phyloP scores from a whole-genome alignment of 2,113 vertebrate genomes.

The Leuciscus idus region DNA sequence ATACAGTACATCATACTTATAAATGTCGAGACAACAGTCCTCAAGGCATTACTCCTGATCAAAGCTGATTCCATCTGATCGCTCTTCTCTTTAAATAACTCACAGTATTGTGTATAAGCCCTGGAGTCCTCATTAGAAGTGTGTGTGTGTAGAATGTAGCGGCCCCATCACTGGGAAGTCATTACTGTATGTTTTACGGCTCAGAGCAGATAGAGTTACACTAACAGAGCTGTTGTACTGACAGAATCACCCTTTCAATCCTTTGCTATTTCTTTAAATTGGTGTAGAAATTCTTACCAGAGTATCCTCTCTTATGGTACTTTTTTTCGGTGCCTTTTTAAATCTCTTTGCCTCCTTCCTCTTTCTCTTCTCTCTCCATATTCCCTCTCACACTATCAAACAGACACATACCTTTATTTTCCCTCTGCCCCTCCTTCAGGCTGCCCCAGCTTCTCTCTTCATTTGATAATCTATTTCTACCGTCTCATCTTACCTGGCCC shows the following conservation, averaged over 20 bases:
- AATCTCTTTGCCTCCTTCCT: conserved; percentile 20
- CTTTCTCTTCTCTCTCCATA: conserved; percentile 14
- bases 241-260: conserved; percentile 21
- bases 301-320: conserved; percentile 53
- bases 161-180: conserved; percentile 26
- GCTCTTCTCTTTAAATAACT: conserved; percentile 5
- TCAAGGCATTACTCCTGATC: conserved; percentile 11
- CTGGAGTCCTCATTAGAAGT: conserved; percentile 36
- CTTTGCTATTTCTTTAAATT: conserved; percentile 28
- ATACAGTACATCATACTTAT: not conserved
- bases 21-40: not conserved
- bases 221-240: conserved; percentile 23
- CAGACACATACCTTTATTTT: conserved; percentile 13
- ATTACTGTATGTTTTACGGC: conserved; percentile 22
- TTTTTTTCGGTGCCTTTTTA: conserved; percentile 44
- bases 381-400: not conserved
- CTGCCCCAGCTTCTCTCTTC: not conserved
- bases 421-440: conserved; percentile 39
- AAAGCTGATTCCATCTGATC: conserved; percentile 22
- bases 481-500: conserved; percentile 6
- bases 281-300: conserved; percentile 54
- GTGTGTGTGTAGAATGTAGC: conserved; percentile 22
- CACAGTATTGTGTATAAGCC: conserved; percentile 34
- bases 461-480: not conserved
- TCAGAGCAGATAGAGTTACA: conserved; percentile 36